Evolutionary conservation across 2,113 vertebrate species (phyloP).

Genomic region (Progne subis): DNA sequence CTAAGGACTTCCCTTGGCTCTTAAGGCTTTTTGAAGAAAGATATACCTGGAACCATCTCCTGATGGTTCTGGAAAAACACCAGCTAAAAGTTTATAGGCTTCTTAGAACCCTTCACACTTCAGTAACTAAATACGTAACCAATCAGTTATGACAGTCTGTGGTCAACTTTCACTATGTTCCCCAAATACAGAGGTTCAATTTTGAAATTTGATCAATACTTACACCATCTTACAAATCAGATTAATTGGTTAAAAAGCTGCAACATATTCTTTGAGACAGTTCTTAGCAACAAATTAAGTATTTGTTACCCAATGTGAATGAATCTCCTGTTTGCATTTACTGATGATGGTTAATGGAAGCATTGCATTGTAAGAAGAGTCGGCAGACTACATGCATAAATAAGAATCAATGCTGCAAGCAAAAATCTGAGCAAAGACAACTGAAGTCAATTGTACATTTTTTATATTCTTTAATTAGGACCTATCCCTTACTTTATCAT

Average conservation of each 20-base stretch:
- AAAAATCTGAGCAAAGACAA: neutral
- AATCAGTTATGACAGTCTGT: conserved; percentile 36
- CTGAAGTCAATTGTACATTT: neutral
- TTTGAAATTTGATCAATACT: conserved; percentile 64
- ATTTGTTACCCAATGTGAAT: neutral
- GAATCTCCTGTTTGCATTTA: neutral
- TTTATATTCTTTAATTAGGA: neutral
- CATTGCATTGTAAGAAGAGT: conserved; percentile 6
- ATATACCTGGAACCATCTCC: neutral
- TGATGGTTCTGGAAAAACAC: neutral
- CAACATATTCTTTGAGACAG: neutral
- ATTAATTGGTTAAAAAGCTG: conserved; percentile 41
- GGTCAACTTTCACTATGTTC: conserved; percentile 40
- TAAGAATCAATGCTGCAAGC: neutral
- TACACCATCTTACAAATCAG: conserved; percentile 17
- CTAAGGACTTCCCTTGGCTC: neutral
- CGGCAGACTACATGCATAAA: neutral
- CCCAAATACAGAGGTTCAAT: conserved; percentile 44
- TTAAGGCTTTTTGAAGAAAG: neutral
- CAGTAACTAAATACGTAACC: conserved; percentile 13
- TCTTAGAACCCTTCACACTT: conserved; percentile 13
- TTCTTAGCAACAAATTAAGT: conserved; percentile 23
- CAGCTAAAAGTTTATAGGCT: neutral
- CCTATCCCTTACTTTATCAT: neutral
- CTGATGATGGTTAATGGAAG: neutral